phyloP scores from a whole-genome alignment of 2,888 invertebrate species.

The Meiosimyza platycephala region DNA sequence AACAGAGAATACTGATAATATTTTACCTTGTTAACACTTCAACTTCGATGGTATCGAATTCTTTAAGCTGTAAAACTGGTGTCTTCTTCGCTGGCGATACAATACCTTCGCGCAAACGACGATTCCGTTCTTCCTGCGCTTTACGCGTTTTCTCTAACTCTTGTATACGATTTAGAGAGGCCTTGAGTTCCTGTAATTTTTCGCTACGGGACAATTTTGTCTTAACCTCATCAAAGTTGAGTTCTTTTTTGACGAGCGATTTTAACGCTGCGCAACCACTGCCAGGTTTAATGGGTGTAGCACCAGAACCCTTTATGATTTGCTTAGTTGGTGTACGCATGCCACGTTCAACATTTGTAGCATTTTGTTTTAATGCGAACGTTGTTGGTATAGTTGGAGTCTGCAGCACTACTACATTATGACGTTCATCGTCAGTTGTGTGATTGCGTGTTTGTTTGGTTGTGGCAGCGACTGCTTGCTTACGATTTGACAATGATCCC shows the following conservation, averaged over 20 bases:
- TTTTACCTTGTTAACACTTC: constrained; percentile 79
- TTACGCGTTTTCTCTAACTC: constrained; percentile 74
- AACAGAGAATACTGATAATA: too few species aligned
- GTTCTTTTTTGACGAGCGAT: constrained; percentile 70
- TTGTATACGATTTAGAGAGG: constrained; percentile 75
- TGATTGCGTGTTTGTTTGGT: constrained; percentile 39
- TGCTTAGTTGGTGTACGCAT: constrained; percentile 63
- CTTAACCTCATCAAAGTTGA: constrained; percentile 78
- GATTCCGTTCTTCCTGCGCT: constrained; percentile 63
- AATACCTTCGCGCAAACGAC: constrained; percentile 55
- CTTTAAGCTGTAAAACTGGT: constrained; percentile 69
- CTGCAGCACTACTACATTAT: constrained; percentile 2
- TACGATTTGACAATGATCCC: constrained; percentile 64
- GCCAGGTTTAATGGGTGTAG: constrained; percentile 57
- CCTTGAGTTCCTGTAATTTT: constrained; percentile 77
- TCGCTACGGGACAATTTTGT: constrained; percentile 76
- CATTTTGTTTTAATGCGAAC: constrained; percentile 55
- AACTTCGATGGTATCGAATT: constrained; percentile 80
- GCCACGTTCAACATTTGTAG: constrained; percentile 57
- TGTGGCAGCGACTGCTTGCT: constrained; percentile 48
- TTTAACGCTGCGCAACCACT: constrained; percentile 58
- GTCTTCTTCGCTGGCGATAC: constrained; percentile 50
- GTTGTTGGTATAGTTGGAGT: constrained; percentile 39
- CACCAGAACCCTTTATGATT: constrained; percentile 65
- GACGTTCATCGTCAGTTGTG: constrained; percentile 49